Conservation (phyloP, 2,797 vertebrate species). For the Dryobates pubescens region DNA sequence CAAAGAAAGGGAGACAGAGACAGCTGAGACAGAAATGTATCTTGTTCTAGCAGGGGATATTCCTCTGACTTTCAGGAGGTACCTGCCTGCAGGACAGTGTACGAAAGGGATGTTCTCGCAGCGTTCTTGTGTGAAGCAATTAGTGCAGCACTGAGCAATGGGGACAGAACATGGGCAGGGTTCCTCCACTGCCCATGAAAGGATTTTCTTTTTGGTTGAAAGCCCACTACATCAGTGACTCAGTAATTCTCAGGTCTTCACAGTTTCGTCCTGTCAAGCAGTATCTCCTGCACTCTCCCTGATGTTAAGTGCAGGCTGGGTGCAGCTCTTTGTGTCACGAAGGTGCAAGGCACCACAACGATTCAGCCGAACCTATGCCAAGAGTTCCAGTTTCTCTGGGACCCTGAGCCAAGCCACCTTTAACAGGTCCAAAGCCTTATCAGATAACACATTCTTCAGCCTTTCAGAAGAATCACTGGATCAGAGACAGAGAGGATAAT, state of each 20-base stretch:
- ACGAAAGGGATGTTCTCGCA: constrained; percentile 17
- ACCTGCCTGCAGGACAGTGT: neutral
- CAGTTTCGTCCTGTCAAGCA: neutral
- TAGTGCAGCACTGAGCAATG: neutral
- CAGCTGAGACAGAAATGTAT: neutral
- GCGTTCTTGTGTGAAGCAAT: neutral
- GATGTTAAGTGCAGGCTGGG: neutral
- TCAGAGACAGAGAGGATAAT: constrained; percentile 66
- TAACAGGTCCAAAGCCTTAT: constrained; percentile 44
- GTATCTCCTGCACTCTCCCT: neutral
- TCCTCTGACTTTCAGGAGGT: neutral
- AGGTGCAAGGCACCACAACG: neutral
- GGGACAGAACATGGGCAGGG: neutral
- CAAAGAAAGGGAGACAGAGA: neutral
- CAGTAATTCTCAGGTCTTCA: neutral
- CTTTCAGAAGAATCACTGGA: constrained; percentile 67
- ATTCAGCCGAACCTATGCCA: neutral
- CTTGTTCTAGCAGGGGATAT: neutral
- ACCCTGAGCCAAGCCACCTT: constrained; percentile 39
- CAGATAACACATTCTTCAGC: constrained; percentile 63
- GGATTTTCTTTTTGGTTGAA: neutral
- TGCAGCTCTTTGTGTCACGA: neutral
- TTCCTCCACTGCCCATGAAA: neutral
- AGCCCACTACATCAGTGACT: neutral
- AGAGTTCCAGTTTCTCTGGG: constrained; percentile 38